Evolutionary conservation across 2,797 vertebrate genomes (phyloP).

Genomic region (Bufotes viridis): DNA sequence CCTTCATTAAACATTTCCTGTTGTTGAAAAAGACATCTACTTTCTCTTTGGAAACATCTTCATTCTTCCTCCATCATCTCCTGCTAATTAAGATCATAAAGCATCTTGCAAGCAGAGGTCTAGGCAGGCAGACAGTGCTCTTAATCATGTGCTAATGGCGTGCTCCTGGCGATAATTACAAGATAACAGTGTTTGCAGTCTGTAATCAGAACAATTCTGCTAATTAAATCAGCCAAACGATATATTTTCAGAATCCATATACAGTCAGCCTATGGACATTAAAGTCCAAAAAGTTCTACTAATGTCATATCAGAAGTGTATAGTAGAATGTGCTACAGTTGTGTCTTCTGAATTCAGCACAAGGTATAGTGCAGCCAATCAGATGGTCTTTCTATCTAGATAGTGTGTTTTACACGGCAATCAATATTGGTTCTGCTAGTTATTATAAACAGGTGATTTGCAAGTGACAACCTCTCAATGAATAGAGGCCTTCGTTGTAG

Average conservation of each 20-base stretch:
- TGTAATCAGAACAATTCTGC: constrained; percentile 72
- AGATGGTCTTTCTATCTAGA: not conserved
- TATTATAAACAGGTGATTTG: not conserved
- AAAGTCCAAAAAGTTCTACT: constrained; percentile 13
- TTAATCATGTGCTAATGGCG: constrained; percentile 74
- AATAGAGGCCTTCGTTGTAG: not conserved
- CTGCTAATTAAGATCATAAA: constrained; percentile 73
- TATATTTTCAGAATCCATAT: constrained; percentile 54
- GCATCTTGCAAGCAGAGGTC: constrained; percentile 70
- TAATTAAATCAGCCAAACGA: constrained; percentile 69
- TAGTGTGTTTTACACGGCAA: not conserved
- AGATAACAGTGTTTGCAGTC: constrained; percentile 74
- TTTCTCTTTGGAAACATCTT: constrained; percentile 61
- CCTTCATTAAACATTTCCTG: constrained; percentile 59
- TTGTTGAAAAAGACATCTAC: constrained; percentile 58
- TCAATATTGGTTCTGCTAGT: not conserved
- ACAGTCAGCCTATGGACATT: constrained; percentile 13
- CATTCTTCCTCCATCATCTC: constrained; percentile 56
- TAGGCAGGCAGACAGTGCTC: constrained; percentile 70
- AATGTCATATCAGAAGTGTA: not conserved
- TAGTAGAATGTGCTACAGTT: not conserved
- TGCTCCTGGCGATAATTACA: constrained; percentile 75
- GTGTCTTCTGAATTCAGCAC: not conserved
- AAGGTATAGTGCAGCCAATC: not conserved
- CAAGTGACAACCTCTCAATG: not conserved